Conservation (phyloP, 2,797 vertebrate genomes). For the Rhinichthys osculus region DNA sequence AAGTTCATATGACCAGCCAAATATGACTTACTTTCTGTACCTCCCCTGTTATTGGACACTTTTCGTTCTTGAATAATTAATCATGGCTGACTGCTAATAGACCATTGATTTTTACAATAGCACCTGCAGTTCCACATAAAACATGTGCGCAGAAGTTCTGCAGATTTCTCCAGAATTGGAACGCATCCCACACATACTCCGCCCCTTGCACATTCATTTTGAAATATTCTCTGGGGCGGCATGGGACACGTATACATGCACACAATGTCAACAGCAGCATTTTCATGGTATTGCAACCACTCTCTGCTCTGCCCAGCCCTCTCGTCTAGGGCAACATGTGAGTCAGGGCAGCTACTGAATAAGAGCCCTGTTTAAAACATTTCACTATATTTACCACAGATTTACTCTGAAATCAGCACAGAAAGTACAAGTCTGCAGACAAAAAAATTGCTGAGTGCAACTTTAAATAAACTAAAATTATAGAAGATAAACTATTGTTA, state of each 20-base stretch:
- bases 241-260: background rate
- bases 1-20: background rate
- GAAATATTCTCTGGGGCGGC: background rate
- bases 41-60: background rate
- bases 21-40: background rate
- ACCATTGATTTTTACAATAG: background rate
- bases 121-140: background rate
- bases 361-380: background rate
- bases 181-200: constrained; percentile 9
- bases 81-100: background rate
- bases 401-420: background rate
- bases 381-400: background rate
- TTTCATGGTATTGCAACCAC: background rate
- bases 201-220: background rate
- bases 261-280: constrained; percentile 1
- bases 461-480: background rate
- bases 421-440: background rate
- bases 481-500: background rate
- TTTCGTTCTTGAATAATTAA: background rate
- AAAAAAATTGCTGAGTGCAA: background rate
- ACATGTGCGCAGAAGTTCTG: background rate
- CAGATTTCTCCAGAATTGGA: background rate
- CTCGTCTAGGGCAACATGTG: background rate
- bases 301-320: background rate
- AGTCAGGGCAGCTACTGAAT: background rate